phyloP scores from a whole-genome alignment of 2,888 invertebrate species.

The Rutpela maculata region DNA sequence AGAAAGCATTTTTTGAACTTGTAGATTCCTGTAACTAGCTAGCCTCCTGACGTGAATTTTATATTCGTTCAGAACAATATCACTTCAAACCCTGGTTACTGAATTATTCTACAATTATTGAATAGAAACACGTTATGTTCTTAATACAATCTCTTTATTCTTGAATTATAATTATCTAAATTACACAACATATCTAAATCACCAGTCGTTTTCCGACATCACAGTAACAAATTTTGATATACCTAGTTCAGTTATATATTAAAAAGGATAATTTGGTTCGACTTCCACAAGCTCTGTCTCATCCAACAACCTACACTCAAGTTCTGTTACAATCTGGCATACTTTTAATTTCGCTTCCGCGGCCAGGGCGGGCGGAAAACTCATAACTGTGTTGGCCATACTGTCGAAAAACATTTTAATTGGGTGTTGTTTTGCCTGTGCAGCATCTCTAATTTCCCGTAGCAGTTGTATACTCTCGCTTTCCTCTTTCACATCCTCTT shows the following conservation, averaged over 20 bases:
- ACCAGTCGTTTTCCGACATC: constrained; percentile 21
- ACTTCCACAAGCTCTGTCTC: constrained; percentile 8
- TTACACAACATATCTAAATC: constrained; percentile 4
- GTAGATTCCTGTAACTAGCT: too few species aligned
- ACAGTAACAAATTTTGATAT: constrained; percentile 16
- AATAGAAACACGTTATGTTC: not conserved
- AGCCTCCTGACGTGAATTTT: too few species aligned
- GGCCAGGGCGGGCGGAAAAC: constrained; percentile 55
- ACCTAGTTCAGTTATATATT: not conserved
- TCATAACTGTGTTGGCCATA: constrained; percentile 58
- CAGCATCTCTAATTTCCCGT: constrained; percentile 50
- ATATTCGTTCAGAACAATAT: too few species aligned
- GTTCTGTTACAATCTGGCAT: constrained; percentile 58
- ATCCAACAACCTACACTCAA: constrained; percentile 47
- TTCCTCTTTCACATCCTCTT: constrained; percentile 31
- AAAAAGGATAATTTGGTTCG: not conserved
- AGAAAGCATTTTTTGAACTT: too few species aligned
- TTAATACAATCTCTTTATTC: not conserved
- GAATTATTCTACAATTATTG: too few species aligned
- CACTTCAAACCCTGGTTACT: too few species aligned
- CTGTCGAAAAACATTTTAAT: constrained; percentile 55
- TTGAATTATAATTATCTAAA: not conserved
- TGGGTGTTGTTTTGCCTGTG: constrained; percentile 50
- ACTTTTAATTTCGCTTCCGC: constrained; percentile 57
- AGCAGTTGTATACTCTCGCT: constrained; percentile 49